Conservation (phyloP, 2,797 vertebrate species). For the Sparus aurata region DNA sequence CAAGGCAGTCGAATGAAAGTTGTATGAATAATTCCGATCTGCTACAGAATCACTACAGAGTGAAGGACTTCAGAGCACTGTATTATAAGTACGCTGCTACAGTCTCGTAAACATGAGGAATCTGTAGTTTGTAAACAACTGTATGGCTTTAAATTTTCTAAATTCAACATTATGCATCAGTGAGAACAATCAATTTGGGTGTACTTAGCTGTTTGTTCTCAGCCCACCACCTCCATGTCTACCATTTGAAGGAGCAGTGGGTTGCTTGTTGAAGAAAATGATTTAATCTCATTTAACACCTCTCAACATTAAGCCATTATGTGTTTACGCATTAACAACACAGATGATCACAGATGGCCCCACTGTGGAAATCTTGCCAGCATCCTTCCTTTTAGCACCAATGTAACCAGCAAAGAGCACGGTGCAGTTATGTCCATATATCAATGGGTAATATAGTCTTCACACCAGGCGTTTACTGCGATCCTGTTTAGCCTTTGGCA, state of each 20-base stretch:
- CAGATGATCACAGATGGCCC: constrained; percentile 74
- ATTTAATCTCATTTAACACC: constrained; percentile 72
- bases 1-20: too few relatives aligned
- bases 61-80: not conserved
- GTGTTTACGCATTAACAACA: constrained; percentile 63
- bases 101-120: constrained; percentile 36
- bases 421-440: constrained; percentile 41
- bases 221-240: constrained; percentile 15
- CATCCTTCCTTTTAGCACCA: constrained; percentile 55
- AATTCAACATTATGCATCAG: constrained; percentile 31
- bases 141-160: constrained; percentile 20
- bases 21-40: too few relatives aligned
- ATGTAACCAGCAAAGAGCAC: constrained; percentile 49
- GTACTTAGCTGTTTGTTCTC: constrained; percentile 37
- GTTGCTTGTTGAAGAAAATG: constrained; percentile 48
- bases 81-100: constrained; percentile 2
- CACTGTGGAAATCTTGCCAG: constrained; percentile 64
- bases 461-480: constrained; percentile 53
- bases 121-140: constrained; percentile 14
- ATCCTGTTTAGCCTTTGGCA: constrained; percentile 57
- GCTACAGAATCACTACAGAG: not conserved
- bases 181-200: constrained; percentile 31
- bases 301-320: constrained; percentile 64
- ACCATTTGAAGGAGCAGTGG: constrained; percentile 39
- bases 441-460: constrained; percentile 54